Conservation (phyloP, 2,888 invertebrate species). For the Charanyca ferruginea region DNA sequence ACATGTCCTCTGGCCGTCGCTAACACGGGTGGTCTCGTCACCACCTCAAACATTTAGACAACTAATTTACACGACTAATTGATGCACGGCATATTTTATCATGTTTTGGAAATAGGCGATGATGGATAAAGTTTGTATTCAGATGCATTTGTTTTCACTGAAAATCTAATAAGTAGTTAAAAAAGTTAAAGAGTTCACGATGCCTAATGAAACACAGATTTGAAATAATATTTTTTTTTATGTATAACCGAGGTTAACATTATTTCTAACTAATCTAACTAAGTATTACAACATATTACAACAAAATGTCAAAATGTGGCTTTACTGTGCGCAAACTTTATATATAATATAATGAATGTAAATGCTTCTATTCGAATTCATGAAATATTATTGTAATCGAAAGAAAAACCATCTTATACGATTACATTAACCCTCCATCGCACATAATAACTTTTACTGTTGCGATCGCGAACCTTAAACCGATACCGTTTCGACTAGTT, state of each 20-base stretch:
- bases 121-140: slow-evolving; percentile 49
- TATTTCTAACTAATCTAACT: no score
- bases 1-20: slow-evolving; percentile 81
- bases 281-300: no score
- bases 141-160: slow-evolving; percentile 10
- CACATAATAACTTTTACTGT: slow-evolving; percentile 49
- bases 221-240: no score
- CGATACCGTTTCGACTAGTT: slow-evolving; percentile 52
- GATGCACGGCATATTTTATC: slow-evolving; percentile 61
- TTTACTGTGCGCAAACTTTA: no score
- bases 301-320: no score
- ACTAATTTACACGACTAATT: slow-evolving; percentile 75
- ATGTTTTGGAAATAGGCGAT: slow-evolving; percentile 39
- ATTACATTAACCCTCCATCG: background rate
- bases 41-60: slow-evolving; percentile 69
- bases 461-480: slow-evolving; percentile 56
- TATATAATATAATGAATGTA: background rate
- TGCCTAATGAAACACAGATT: background rate
- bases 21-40: slow-evolving; percentile 85
- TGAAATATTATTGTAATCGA: background rate
- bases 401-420: background rate
- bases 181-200: background rate
- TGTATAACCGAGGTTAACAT: no score
- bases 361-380: background rate
- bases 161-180: background rate